phyloP scores from a whole-genome alignment of 2,888 invertebrate species.

The Brenthis ino region DNA sequence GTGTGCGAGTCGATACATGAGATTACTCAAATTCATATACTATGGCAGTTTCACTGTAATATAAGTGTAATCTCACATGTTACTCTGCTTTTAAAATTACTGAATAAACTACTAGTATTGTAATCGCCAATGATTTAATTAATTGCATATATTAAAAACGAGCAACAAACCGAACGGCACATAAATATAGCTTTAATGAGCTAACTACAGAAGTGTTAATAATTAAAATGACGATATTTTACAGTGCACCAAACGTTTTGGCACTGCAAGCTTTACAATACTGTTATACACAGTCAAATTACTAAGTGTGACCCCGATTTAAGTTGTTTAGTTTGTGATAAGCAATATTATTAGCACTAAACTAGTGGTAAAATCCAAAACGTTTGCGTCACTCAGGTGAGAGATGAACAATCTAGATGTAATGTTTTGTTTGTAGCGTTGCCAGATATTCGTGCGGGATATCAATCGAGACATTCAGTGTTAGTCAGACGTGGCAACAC shows the following conservation, averaged over 20 bases:
- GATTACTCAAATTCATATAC: too few species aligned
- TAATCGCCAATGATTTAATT: background rate
- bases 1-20: too few species aligned
- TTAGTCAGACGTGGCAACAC: slow-evolving; percentile 30
- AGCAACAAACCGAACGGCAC: background rate
- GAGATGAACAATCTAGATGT: background rate
- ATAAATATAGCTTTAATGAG: background rate
- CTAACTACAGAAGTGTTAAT: slow-evolving; percentile 10
- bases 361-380: slow-evolving; percentile 8
- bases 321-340: too few species aligned
- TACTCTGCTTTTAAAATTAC: background rate
- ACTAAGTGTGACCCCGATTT: background rate
- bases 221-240: slow-evolving; percentile 3
- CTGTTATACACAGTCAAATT: background rate
- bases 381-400: slow-evolving; percentile 14
- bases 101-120: background rate
- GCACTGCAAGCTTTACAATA: background rate
- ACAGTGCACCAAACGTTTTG: slow-evolving; percentile 14
- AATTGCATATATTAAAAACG: background rate
- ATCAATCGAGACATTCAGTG: too few species aligned
- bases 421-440: too few species aligned
- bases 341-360: too few species aligned
- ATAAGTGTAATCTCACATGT: slow-evolving; percentile 10
- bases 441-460: too few species aligned
- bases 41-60: too few species aligned